Base-by-base conservation (phyloP, 1,140 invertebrate genomes). In the Lutraria rhynchaena region DNA sequence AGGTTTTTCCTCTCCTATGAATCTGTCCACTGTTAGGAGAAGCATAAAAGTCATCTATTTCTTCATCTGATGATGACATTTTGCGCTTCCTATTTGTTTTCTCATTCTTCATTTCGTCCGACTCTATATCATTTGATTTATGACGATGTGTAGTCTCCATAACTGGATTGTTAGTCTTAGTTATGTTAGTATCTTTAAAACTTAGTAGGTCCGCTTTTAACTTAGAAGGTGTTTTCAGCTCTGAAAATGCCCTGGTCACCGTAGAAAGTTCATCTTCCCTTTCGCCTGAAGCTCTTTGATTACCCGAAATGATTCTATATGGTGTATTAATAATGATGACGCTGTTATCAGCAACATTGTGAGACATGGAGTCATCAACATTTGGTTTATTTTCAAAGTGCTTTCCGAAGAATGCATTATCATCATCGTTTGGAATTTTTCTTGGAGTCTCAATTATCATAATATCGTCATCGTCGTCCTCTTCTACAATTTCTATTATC, bases 401-500 rank as follows among this genome's bases (percentile, higher is more conserved):
- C 27, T 15, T 33, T n/a, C 31, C 27, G 22, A n/a, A 22, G 24
- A 13, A 9, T 1, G 31, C 7, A 37, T 44, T 41, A 37, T 67
- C 51, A 37, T 57, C 15, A 24, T 58, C 70, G 35, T n/a, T 57
- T 1, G 24, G 41, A 31, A 24, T 15, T 58, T 13, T 27, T 29
- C 22, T 63, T 41, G 73, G 58, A 7, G 58, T 46, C 33, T 75
- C 57, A 37, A 75, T 75, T 13, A 75, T 75, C 11, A 75, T 75
- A 4, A 75, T 57, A 46, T 75, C 73, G 46, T 75, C 73, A 61
- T 63, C 73, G 46, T 15, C 27, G 22, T 37, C 31, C 19, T 51
- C 49, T 49, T 53, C 49, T 24, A 49, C 24, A n/a, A n/a, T n/a
- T n/a, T n/a, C n/a, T n/a, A n/a, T n/a, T n/a, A n/a, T n/a, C n/a